A percentile compares a stretch with the other conserved stretches of the same genome.
Evolutionary conservation across 2,113 vertebrate species (phyloP).

Genomic region (Cottus gobio): DNA sequence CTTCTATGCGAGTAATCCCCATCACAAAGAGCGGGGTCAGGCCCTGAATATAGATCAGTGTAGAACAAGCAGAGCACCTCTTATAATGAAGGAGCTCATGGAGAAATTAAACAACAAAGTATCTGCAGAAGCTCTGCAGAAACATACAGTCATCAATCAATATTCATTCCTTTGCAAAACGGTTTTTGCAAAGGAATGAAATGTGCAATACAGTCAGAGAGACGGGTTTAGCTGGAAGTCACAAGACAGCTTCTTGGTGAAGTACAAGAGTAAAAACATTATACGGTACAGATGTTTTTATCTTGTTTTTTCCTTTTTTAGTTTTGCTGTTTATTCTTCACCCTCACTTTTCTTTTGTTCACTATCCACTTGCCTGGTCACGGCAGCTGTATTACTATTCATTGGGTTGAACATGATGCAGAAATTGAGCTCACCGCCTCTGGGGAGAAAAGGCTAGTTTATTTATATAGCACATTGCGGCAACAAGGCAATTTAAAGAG

Average conservation of each 20-base stretch:
- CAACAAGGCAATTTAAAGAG: neutral
- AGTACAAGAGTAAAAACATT: neutral
- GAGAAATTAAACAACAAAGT: constrained; percentile 44
- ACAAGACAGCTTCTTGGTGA: neutral
- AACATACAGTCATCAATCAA: constrained; percentile 22
- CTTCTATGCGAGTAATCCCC: constrained; percentile 76
- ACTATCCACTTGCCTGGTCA: neutral
- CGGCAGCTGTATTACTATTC: constrained; percentile 28
- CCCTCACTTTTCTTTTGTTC: neutral
- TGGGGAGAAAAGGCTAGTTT: constrained; percentile 14
- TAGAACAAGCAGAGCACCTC: constrained; percentile 51
- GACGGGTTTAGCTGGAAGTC: neutral
- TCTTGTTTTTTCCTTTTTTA: neutral
- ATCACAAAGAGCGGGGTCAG: constrained; percentile 62
- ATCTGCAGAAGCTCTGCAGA: constrained; percentile 24
- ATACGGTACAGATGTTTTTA: neutral
- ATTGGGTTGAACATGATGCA: constrained; percentile 23
- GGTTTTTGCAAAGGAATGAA: constrained; percentile 2
- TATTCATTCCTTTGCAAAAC: constrained; percentile 3
- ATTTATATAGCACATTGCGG: neutral
- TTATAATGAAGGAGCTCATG: constrained; percentile 43
- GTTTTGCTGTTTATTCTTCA: neutral
- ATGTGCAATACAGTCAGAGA: neutral
- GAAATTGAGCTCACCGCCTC: constrained; percentile 25
- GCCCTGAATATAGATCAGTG: constrained; percentile 68